Evolutionary conservation across 1,140 invertebrate species (phyloP), one percentile per base, ranked within the genome.

Genomic region (Bombus superbus): DNA sequence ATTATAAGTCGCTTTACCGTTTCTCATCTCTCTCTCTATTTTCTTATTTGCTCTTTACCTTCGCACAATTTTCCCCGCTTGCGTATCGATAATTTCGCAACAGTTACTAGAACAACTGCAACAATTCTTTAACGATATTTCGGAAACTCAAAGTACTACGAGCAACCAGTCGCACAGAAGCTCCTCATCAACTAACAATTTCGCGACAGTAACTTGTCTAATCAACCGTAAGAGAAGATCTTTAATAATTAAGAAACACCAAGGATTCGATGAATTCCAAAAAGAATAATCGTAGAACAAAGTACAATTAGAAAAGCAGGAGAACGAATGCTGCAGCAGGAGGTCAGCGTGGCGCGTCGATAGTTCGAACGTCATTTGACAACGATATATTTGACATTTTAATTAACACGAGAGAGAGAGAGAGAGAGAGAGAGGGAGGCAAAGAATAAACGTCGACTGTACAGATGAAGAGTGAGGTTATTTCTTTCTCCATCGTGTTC

Each of bases 1-100:
- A 73, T 76, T 76, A 76, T 76, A 76, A 59, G 40, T 76, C 53
- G 40, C 74, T 76, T 76, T 59, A 25, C 35, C 15, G 11, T n/a
- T 44, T 3, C 32, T 9, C 1, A 3, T 44, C 3, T 10, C 9
- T 10, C 9, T 32, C 40, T 18, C 25, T 59, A 4, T 11, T 53
- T 40, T 28, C 13, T 59, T 40, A 15, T n/a, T 10, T 4, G 11
- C 25, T n/a, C 32, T 22, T 22, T 22, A 53, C 47, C 6, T 53
- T 22, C 22, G 18, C 47, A 53, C 47, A 53, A 53, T 53, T 53
- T 38, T 38, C 25, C 32, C n/a, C 11, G 4, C 2, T 66, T 32
- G n/a, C 2, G 2, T 66, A 32, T 5, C 62, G 2, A 32, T 13
- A 22, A n/a, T 15, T 42, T 72, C 40, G 38, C 18, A 68, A 68